A percentile compares a stretch with the other conserved stretches of the same genome.
Conservation (phyloP, 2,797 vertebrate species). For the Amazona ochrocephala region DNA sequence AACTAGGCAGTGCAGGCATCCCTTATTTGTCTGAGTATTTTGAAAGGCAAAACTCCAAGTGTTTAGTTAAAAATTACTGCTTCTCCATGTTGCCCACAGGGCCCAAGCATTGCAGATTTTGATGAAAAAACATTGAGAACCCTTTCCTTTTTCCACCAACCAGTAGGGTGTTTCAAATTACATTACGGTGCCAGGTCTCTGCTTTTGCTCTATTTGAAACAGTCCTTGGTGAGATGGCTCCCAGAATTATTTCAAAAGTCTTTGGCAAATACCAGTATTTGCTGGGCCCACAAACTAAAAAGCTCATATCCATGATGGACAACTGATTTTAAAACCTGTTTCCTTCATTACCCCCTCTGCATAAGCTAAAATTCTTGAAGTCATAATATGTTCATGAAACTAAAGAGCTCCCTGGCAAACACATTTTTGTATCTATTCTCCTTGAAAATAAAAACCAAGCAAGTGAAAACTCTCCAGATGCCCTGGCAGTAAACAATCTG, state of each 20-base stretch:
- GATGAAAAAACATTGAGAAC: neutral
- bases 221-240: neutral
- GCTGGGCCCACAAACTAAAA: neutral
- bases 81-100: neutral
- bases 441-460: conserved; percentile 52
- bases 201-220: neutral
- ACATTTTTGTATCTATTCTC: neutral
- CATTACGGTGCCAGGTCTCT: neutral
- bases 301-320: neutral
- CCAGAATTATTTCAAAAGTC: conserved; percentile 28
- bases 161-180: conserved; percentile 9
- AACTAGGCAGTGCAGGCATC: neutral
- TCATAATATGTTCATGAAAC: conserved; percentile 40
- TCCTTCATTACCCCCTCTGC: conserved; percentile 39
- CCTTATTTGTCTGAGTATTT: neutral
- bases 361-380: conserved; percentile 5
- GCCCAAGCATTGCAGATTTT: neutral
- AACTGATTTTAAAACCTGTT: conserved; percentile 40
- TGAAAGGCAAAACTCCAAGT: neutral
- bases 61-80: neutral
- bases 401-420: conserved; percentile 34
- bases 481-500: conserved; percentile 34
- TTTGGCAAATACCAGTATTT: neutral
- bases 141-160: neutral
- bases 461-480: conserved; percentile 64